phyloP scores from a whole-genome alignment of 2,888 invertebrate genomes.

The Lymantria monacha region DNA sequence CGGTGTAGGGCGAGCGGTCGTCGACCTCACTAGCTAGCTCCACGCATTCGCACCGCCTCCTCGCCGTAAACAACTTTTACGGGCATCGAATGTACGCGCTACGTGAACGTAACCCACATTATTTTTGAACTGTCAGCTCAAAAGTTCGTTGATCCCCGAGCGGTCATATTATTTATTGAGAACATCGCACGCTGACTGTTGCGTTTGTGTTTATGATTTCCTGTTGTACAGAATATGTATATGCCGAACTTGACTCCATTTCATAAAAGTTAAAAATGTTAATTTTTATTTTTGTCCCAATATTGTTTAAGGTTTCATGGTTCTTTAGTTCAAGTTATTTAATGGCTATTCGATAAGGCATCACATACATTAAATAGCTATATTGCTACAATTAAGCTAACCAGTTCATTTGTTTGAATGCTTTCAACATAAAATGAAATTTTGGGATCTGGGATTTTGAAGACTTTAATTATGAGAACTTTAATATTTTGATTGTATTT shows the following conservation, averaged over 20 bases:
- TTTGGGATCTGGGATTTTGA: no score
- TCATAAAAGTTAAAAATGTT: conserved; percentile 3
- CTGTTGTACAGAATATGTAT: conserved; percentile 51
- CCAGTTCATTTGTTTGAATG: no score
- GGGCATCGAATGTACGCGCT: conserved; percentile 78
- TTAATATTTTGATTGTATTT: no score
- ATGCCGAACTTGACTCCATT: conserved; percentile 49
- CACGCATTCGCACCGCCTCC: conserved; percentile 42
- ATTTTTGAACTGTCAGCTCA: conserved; percentile 80
- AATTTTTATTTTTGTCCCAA: neutral
- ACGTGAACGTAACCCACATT: conserved; percentile 81
- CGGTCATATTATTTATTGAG: conserved; percentile 72
- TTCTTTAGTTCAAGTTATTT: no score
- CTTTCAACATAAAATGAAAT: no score
- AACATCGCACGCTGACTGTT: conserved; percentile 62
- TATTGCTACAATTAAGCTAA: no score
- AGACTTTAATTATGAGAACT: no score
- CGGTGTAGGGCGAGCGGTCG: conserved; percentile 64
- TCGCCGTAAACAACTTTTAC: conserved; percentile 78
- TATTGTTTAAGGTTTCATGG: neutral
- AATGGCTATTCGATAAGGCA: no score
- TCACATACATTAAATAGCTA: no score
- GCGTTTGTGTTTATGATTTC: conserved; percentile 63
- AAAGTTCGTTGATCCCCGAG: conserved; percentile 74
- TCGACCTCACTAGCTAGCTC: conserved; percentile 61